phyloP scores from a whole-genome alignment of 2,797 vertebrate genomes.

The Pelodytes ibericus region DNA sequence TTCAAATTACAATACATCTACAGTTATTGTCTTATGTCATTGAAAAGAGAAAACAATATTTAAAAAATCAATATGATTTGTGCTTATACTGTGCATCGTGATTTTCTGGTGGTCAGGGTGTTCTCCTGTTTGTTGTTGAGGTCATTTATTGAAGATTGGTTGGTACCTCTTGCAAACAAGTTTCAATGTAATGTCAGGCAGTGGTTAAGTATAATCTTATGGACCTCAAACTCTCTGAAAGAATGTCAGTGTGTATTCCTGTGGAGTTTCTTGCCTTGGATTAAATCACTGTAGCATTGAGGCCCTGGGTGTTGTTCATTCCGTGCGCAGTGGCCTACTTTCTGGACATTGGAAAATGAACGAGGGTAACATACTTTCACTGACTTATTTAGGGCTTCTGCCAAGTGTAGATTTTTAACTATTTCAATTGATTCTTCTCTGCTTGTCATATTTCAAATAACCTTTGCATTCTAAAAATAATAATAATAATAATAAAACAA shows the following conservation, averaged over 20 bases:
- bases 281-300: slow-evolving; percentile 48
- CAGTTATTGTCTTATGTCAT: too few species aligned
- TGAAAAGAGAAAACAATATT: too few species aligned
- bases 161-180: not conserved
- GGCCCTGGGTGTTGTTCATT: slow-evolving; percentile 46
- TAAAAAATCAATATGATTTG: too few species aligned
- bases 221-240: slow-evolving; percentile 24
- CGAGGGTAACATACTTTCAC: slow-evolving; percentile 20
- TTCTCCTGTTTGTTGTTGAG: not conserved
- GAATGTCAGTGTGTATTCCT: slow-evolving; percentile 38
- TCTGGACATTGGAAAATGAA: slow-evolving; percentile 41
- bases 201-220: slow-evolving; percentile 28
- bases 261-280: slow-evolving; percentile 31
- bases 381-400: not conserved
- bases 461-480: too few species aligned
- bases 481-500: too few species aligned
- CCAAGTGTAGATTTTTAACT: not conserved
- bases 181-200: slow-evolving; percentile 12
- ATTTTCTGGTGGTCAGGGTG: not conserved
- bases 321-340: slow-evolving; percentile 48
- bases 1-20: too few species aligned
- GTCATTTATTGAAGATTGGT: not conserved
- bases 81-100: too few species aligned
- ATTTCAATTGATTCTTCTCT: not conserved
- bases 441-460: not conserved